Conservation (phyloP, 1,140 invertebrate species). For the Sycophila sp. region DNA sequence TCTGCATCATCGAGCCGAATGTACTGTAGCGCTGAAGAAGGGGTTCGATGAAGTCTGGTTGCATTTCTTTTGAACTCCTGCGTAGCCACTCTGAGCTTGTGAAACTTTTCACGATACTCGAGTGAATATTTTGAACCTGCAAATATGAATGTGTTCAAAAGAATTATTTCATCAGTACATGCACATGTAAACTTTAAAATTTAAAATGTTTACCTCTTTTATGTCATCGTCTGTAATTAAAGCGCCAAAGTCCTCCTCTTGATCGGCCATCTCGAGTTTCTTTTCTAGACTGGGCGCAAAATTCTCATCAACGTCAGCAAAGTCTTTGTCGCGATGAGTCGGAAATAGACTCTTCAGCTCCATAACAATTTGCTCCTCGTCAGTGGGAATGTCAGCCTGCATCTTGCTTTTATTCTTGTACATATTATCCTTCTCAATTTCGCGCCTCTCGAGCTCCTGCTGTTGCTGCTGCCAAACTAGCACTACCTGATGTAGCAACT, state of each 20-base stretch:
- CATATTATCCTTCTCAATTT: constrained; percentile 80
- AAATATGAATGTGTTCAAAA: too few species aligned
- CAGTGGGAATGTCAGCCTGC: constrained; percentile 72
- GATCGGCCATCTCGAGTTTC: constrained; percentile 20
- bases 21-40: constrained; percentile 71
- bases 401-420: constrained; percentile 76
- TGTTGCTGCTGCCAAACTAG: constrained; percentile 81
- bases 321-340: constrained; percentile 76
- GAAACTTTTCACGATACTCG: constrained; percentile 68
- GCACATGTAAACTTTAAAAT: too few species aligned
- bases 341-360: constrained; percentile 84
- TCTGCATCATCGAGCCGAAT: constrained; percentile 66
- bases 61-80: constrained; percentile 49
- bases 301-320: constrained; percentile 68
- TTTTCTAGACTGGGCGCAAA: constrained; percentile 52
- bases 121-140: constrained; percentile 70
- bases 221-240: constrained; percentile 71
- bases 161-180: too few species aligned
- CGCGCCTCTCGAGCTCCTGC: constrained; percentile 72
- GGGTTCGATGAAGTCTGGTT: constrained; percentile 67
- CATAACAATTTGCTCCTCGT: constrained; percentile 77
- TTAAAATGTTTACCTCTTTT: constrained; percentile 47
- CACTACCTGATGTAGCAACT: constrained; percentile 71
- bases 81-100: constrained; percentile 71
- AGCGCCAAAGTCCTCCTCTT: constrained; percentile 33